Conservation (phyloP, 2,797 vertebrate genomes). For the Melopsittacus undulatus region DNA sequence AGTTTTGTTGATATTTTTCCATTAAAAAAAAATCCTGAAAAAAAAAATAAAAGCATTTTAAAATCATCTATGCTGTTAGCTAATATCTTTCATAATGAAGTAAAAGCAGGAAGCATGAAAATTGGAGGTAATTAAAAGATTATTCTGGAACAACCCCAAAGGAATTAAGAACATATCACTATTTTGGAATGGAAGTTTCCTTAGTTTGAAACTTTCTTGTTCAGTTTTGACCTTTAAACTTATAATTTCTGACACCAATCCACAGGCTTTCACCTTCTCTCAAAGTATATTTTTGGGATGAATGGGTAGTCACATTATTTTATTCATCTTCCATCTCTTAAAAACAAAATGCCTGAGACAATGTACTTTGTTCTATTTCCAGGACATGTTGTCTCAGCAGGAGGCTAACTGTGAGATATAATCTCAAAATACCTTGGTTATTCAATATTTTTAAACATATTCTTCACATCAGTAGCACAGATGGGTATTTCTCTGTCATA, state of each 20-base stretch:
- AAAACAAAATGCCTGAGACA: neutral
- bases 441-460: neutral
- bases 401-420: neutral
- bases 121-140: neutral
- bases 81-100: neutral
- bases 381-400: neutral
- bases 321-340: neutral
- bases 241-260: neutral
- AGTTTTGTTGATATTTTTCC: neutral
- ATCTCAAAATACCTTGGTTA: slow-evolving; percentile 6
- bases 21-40: neutral
- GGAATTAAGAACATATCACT: neutral
- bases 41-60: neutral
- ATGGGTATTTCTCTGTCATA: slow-evolving; percentile 3
- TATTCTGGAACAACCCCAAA: neutral
- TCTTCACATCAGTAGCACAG: neutral
- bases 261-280: neutral
- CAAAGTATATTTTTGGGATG: neutral
- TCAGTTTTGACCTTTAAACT: neutral
- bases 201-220: neutral
- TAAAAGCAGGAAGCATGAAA: neutral
- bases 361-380: neutral
- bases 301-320: neutral
- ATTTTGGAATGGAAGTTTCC: neutral
- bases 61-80: neutral